A percentile compares a stretch with the other conserved stretches of the same genome.
These are phyloP conservation scores for Lamproptera curius DNA, from an alignment of 2,888 invertebrate genomes.

Conservation along the genomic window DNA sequence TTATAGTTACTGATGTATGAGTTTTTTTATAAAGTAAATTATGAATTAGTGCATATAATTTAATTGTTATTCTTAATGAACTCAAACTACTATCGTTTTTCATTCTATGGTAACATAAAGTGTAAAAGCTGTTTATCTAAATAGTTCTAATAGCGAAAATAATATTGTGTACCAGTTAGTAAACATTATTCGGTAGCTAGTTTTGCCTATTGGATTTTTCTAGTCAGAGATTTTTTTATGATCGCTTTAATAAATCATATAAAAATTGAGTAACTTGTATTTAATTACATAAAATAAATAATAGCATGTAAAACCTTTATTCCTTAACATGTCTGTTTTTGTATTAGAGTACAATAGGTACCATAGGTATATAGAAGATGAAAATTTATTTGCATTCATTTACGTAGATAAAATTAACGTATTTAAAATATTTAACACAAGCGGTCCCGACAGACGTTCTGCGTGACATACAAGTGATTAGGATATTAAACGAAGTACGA, in stretches of 20 bases:
- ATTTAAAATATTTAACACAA: too few relatives aligned
- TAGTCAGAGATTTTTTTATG: conserved; percentile 70
- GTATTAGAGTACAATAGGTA: too few relatives aligned
- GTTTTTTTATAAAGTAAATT: conserved; percentile 7
- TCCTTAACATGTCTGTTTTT: too few relatives aligned
- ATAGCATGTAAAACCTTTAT: too few relatives aligned
- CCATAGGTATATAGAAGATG: too few relatives aligned
- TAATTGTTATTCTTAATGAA: conserved; percentile 9
- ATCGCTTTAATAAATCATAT: conserved; percentile 72
- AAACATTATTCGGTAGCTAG: conserved; percentile 14
- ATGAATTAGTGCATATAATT: conserved; percentile 2
- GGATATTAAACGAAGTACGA: too few relatives aligned
- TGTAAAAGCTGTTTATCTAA: conserved; percentile 5
- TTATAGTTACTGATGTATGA: conserved; percentile 5
- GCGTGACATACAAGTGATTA: too few relatives aligned
- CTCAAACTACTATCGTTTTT: conserved; percentile 7
- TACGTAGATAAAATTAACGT: too few relatives aligned
- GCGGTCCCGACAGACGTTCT: too few relatives aligned
- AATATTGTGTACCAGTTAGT: conserved; percentile 4
- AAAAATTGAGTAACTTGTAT: conserved; percentile 29
- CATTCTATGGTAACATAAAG: conserved; percentile 5
- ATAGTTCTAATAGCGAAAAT: conserved; percentile 10
- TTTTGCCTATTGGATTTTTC: conserved; percentile 52
- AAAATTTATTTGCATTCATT: too few relatives aligned
- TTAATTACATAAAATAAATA: background rate